Conservation (phyloP, 1,140 invertebrate genomes). For the Anastrepha obliqua region DNA sequence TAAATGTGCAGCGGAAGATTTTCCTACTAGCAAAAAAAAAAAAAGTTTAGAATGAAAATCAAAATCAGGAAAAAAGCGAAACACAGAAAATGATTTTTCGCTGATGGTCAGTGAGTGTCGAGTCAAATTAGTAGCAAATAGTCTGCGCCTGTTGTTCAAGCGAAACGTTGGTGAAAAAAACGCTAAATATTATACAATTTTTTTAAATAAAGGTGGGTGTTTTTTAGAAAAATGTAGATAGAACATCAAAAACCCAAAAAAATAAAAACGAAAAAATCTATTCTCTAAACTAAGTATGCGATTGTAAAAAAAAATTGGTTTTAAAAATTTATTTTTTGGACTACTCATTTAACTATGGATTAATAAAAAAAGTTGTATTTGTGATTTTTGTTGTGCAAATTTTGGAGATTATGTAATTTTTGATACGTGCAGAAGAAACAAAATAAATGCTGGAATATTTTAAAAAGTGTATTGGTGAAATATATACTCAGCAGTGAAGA, state of each 20-base stretch:
- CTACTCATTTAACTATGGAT: not conserved
- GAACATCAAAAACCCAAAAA: not conserved
- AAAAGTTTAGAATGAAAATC: not conserved
- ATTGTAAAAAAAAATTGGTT: not conserved
- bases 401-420: slow-evolving; percentile 23
- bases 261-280: too few species aligned
- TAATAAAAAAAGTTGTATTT: not conserved
- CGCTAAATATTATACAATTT: not conserved
- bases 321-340: not conserved
- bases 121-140: slow-evolving; percentile 22
- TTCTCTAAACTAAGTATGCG: too few species aligned
- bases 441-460: not conserved
- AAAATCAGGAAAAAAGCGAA: slow-evolving; percentile 39
- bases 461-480: not conserved
- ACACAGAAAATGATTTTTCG: not conserved
- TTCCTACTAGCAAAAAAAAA: not conserved
- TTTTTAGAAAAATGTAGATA: not conserved
- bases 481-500: not conserved
- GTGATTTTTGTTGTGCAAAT: not conserved
- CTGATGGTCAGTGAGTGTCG: slow-evolving; percentile 28
- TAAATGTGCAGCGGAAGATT: not conserved
- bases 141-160: slow-evolving; percentile 54
- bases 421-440: not conserved
- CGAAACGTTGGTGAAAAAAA: slow-evolving; percentile 49
- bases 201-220: slow-evolving; percentile 35